Base-by-base conservation (phyloP, 2,797 vertebrate species). In the Falco cherrug region DNA sequence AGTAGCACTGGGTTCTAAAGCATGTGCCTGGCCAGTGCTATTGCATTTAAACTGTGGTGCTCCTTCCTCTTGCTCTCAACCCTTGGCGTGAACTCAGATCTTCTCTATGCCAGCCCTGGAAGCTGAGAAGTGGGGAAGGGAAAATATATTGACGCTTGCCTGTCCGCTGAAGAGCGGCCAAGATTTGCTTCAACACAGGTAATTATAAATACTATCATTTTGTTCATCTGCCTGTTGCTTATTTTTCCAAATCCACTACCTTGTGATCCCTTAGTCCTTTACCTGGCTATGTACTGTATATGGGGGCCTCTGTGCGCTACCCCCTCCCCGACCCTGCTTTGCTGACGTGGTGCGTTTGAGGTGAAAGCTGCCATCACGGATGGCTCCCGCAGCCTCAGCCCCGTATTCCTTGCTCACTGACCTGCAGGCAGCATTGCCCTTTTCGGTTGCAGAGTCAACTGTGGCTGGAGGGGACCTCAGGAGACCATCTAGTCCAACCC, bases 241-340 rank as follows among this genome's bases (percentile, higher is more conserved):
- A 6, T 57, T 90, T 90, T 91, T 48, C 39, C 2, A 4, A 31
- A 18, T 71, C 41, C 1, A 1, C 51, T 88, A 39, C 24, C 35
- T 48, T 87, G 47, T 67, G 28, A 26, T 51, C 11, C 2, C 28
- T 74, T 41, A 47, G 39, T 54, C 29, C 29, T 12, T 90, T 74
- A 31, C 29, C 37, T 91, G 69, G 13, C 33, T 69, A 1, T 16
- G 21, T 50, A 13, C 6, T 35, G 9, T 28, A 7, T n/a, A 28
- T 50, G 15, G 9, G 11, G 35, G 3, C 3, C 8, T 67, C 45
- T 77, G 61, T 48, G 28, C 35, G 51, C 59, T 13, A 47, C 17
- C 19, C 3, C 21, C n/a, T 2, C 28, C 5, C 19, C 0, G 2
- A 14, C 8, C 13, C 9, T 22, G 48, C 16, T 84, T 80, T 65